These are phyloP conservation scores for Panzeria rudis DNA, from an alignment of 2,888 invertebrate species.

Conservation along the genomic window DNA sequence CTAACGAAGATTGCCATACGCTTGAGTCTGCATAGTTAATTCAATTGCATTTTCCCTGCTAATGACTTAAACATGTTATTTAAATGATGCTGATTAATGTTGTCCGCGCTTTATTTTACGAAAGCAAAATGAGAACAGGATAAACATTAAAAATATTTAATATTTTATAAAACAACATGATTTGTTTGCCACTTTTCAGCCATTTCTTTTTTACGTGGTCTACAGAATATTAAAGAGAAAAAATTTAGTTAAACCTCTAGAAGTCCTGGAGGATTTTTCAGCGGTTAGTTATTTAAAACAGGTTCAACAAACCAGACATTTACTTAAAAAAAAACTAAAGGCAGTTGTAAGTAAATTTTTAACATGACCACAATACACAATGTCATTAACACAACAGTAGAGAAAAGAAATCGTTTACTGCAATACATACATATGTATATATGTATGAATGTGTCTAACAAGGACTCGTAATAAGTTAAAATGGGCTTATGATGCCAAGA, in stretches of 20 bases:
- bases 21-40: conserved; percentile 13
- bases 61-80: not conserved
- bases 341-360: conserved; percentile 44
- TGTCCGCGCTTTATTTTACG: not conserved
- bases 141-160: conserved; percentile 2
- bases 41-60: conserved; percentile 13
- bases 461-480: too few relatives aligned
- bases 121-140: not conserved
- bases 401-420: not conserved
- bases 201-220: not conserved
- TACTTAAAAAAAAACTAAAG: conserved; percentile 23
- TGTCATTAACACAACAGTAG: conserved; percentile 52
- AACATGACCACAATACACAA: conserved; percentile 53
- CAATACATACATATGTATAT: too few relatives aligned
- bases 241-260: not conserved
- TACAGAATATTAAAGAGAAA: not conserved
- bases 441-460: too few relatives aligned
- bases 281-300: conserved; percentile 37
- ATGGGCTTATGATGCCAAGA: too few relatives aligned
- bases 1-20: not conserved
- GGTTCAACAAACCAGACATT: conserved; percentile 72
- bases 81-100: conserved; percentile 10
- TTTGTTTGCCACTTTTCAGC: not conserved
- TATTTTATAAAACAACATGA: conserved; percentile 11
- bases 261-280: conserved; percentile 45